A percentile compares a stretch with the other conserved stretches of the same genome.
Conservation (phyloP, 1,140 invertebrate species). For the Callitettix versicolor region DNA sequence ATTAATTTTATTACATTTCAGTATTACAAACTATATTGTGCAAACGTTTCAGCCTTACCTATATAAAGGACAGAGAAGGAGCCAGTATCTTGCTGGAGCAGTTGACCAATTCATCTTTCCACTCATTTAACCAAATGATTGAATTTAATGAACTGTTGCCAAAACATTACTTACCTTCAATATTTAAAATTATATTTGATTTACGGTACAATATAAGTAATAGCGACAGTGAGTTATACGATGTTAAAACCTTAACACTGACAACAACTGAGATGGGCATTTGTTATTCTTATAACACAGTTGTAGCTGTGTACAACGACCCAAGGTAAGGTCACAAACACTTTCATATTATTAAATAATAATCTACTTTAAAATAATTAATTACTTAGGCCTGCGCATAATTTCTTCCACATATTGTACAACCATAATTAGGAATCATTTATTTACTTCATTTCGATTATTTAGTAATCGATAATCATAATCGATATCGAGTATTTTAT, state of each 20-base stretch:
- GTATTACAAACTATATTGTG: too few species aligned
- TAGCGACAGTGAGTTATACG: constrained; percentile 17
- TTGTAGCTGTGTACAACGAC: constrained; percentile 48
- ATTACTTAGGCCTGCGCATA: too few species aligned
- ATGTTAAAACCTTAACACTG: constrained; percentile 3
- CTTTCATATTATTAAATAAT: too few species aligned
- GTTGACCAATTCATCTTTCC: background rate
- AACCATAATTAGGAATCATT: too few species aligned
- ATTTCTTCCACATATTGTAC: too few species aligned
- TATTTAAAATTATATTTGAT: constrained; percentile 28
- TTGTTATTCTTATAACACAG: constrained; percentile 53
- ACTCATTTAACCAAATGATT: background rate
- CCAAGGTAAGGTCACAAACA: constrained; percentile 41
- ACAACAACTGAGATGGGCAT: constrained; percentile 54
- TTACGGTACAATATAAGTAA: constrained; percentile 21
- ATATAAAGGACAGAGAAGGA: background rate
- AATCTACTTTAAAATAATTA: too few species aligned
- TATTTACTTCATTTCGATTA: too few species aligned
- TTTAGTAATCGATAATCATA: too few species aligned
- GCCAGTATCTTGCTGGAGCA: background rate
- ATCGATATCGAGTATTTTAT: too few species aligned
- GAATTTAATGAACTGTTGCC: constrained; percentile 23
- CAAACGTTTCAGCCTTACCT: too few species aligned
- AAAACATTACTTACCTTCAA: constrained; percentile 41
- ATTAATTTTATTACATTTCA: too few species aligned